Percentiles rank a stretch among this genome's conserved stretches.
These are phyloP conservation scores for Perca schrenkii DNA, from an alignment of 2,113 vertebrate genomes.

Conservation along the genomic window DNA sequence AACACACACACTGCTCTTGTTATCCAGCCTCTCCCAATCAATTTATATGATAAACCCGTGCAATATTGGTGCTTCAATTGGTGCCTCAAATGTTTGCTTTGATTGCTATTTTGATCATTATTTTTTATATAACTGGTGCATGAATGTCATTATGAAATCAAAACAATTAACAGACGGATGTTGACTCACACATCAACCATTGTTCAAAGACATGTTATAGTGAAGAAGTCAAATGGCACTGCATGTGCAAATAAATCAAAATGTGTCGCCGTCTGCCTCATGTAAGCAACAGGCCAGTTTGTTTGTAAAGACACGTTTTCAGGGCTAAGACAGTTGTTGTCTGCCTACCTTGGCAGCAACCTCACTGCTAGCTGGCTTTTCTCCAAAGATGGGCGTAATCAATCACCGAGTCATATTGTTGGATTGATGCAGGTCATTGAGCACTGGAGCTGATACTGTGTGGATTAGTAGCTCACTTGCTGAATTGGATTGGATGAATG, in stretches of 20 bases:
- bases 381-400: slow-evolving; percentile 28
- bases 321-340: slow-evolving; percentile 12
- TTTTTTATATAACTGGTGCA: not conserved
- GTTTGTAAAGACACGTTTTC: slow-evolving; percentile 20
- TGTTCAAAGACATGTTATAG: not conserved
- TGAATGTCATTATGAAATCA: slow-evolving; percentile 20
- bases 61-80: not conserved
- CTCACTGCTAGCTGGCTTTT: slow-evolving; percentile 21
- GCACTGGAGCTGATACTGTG: slow-evolving; percentile 20
- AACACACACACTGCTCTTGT: slow-evolving; percentile 25
- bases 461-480: slow-evolving; percentile 11
- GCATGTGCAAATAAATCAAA: slow-evolving; percentile 12
- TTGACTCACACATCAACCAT: not conserved
- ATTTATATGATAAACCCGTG: not conserved
- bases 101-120: slow-evolving; percentile 5
- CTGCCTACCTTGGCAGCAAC: slow-evolving; percentile 19
- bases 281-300: slow-evolving; percentile 10
- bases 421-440: slow-evolving; percentile 43
- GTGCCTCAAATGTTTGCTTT: slow-evolving; percentile 19
- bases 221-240: not conserved
- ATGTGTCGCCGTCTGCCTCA: not conserved
- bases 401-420: slow-evolving; percentile 40
- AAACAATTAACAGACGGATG: slow-evolving; percentile 2
- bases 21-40: slow-evolving; percentile 41
- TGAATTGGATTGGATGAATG: slow-evolving; percentile 21